Percentiles rank a stretch among this genome's conserved stretches.
Conservation (phyloP, 2,113 vertebrate species). For the Oreochromis tanganicae region DNA sequence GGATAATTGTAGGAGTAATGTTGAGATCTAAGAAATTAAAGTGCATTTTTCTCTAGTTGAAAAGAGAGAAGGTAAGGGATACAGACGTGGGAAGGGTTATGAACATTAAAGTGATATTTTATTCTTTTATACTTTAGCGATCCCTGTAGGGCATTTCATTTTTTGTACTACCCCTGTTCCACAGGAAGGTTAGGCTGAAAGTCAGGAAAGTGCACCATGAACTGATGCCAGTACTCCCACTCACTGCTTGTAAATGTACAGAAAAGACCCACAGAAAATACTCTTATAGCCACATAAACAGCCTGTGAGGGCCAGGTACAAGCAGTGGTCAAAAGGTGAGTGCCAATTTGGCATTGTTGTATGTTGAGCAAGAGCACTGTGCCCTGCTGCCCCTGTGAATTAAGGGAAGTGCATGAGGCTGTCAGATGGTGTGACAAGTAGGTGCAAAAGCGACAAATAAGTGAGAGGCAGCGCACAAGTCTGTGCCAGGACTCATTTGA, state of each 20-base stretch:
- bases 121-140: neutral
- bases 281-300: neutral
- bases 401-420: neutral
- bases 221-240: neutral
- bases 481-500: slow-evolving; percentile 19
- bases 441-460: neutral
- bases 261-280: neutral
- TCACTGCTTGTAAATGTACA: neutral
- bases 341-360: neutral
- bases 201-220: neutral
- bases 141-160: neutral
- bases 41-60: neutral
- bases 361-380: neutral
- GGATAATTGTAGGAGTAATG: neutral
- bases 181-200: neutral
- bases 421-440: slow-evolving; percentile 9
- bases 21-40: neutral
- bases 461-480: neutral
- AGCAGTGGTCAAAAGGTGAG: neutral
- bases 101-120: neutral
- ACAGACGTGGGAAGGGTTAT: neutral
- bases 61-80: neutral
- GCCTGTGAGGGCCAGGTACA: neutral
- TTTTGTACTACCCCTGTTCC: neutral
- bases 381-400: neutral